A percentile compares a stretch with the other conserved stretches of the same genome.
phyloP scores from a whole-genome alignment of 2,113 vertebrate genomes.

The Ranitomeya variabilis region DNA sequence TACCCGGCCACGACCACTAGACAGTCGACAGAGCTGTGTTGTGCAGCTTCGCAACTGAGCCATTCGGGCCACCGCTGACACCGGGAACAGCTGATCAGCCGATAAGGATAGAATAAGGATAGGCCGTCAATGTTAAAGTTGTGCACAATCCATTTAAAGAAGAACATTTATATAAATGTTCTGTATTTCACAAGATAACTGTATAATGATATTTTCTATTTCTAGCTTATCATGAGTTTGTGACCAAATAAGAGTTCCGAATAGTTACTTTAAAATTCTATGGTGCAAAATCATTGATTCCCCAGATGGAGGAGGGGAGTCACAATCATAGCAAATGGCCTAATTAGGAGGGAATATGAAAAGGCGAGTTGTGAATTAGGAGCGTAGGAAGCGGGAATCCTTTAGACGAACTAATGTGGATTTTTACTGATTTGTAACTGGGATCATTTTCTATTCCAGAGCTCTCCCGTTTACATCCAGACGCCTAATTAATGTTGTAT shows the following conservation, averaged over 20 bases:
- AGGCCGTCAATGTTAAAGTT: too few relatives aligned
- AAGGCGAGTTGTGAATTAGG: neutral
- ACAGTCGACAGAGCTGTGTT: too few relatives aligned
- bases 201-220: neutral
- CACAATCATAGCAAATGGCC: neutral
- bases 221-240: neutral
- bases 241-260: neutral
- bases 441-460: neutral
- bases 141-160: neutral
- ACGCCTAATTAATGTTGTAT: slow-evolving; percentile 59
- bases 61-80: too few relatives aligned
- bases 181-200: neutral
- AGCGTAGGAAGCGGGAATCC: neutral
- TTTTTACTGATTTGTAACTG: neutral
- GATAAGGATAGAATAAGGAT: too few relatives aligned
- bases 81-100: too few relatives aligned
- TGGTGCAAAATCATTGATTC: neutral
- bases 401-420: neutral
- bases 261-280: neutral
- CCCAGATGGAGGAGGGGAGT: neutral
- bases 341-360: neutral
- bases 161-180: neutral
- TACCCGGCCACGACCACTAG: too few relatives aligned
- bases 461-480: slow-evolving; percentile 37
- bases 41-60: too few relatives aligned